Evolutionary conservation across 1,140 invertebrate genomes (phyloP), one percentile per base, ranked within the genome.

Genomic region (Cydia pomonella): DNA sequence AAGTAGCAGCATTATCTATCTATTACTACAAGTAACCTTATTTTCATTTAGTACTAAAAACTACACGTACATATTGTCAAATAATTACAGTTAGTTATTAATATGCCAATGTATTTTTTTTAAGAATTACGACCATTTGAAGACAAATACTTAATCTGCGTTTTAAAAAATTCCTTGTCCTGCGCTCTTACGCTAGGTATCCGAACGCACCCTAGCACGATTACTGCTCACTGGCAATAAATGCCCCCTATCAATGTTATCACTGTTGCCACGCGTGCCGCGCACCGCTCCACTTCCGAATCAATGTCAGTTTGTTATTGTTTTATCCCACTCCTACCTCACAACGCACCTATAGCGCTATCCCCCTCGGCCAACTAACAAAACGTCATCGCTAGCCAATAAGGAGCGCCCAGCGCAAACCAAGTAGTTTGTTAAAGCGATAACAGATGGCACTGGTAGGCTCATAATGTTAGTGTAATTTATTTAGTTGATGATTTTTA

Each of bases 251-350:
- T 75, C 50, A 72, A 63, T 63, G 50, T 71, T 72, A 79, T 77
- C 78, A 59, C 80, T 82, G 80, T 84, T 59, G 53, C 76, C 82
- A 88, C 80, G 63, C 63, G 88, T 87, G 88, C 87, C 88, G 90
- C 91, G 89, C 89, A 87, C 87, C 73, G 77, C 53, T 76, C 84
- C 80, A 84, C 86, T 84, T 84, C 82, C 77, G 80, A 90, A 92
- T 92, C 90, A 88, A 92, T 92, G 89, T 50, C 78, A 75, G 76
- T 85, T 89, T 92, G 90, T 92, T 92, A 81, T 89, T 91, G 84
- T 89, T 86, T 75, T 73, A 23, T 91, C 85, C 82, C 86, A 47
- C 63, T 92, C 81, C 59, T 79, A 78, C 85, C 44, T 73, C 77
- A 41, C 74, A 71, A 29, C 13, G 44, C 64, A 41, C 53, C 21